phyloP scores from a whole-genome alignment of 1,140 invertebrate species.

The Apis cerana region DNA sequence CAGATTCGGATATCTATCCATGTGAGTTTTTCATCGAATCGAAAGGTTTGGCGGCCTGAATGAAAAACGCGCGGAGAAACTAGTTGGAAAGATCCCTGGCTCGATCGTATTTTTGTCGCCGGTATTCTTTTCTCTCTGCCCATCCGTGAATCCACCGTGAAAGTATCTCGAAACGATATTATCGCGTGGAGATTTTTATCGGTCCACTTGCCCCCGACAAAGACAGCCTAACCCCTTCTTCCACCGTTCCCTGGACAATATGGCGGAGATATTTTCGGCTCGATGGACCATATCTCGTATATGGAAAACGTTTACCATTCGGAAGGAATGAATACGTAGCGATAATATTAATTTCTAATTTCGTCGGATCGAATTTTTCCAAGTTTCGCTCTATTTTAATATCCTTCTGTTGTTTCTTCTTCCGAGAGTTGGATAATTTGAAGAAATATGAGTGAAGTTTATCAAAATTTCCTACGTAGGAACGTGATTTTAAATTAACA shows the following conservation, averaged over 20 bases:
- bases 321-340: no score
- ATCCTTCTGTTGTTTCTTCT: no score
- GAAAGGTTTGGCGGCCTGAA: neutral
- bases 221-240: neutral
- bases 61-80: slow-evolving; percentile 16
- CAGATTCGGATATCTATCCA: neutral
- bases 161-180: slow-evolving; percentile 60
- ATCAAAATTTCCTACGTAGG: no score
- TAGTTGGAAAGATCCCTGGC: neutral
- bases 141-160: slow-evolving; percentile 40
- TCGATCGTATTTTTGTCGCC: slow-evolving; percentile 20
- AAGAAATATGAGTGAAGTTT: no score
- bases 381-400: no score
- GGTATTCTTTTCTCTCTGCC: slow-evolving; percentile 5
- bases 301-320: no score
- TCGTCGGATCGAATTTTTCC: no score
- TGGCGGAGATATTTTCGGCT: slow-evolving; percentile 19
- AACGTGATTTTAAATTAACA: no score
- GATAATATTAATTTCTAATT: no score
- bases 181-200: slow-evolving; percentile 56
- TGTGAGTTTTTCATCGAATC: neutral
- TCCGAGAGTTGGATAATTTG: no score
- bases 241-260: neutral
- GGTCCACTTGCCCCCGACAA: slow-evolving; percentile 34
- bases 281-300: no score